Conservation (phyloP, 2,797 vertebrate species). For the Pagetopsis macropterus region DNA sequence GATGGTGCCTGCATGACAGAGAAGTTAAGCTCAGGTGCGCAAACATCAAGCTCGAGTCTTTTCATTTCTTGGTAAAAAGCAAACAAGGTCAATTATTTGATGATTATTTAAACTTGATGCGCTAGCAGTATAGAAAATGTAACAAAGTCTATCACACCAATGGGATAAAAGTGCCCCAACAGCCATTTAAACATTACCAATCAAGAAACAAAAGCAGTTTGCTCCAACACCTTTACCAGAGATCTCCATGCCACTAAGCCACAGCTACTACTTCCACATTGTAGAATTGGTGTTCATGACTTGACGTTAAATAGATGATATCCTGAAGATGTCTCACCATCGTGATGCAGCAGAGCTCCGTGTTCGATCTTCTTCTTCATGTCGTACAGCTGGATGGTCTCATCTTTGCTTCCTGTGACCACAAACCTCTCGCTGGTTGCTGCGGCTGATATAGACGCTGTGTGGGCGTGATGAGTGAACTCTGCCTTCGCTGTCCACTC, state of each 20-base stretch:
- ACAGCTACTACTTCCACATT: background rate
- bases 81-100: background rate
- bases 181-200: background rate
- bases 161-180: background rate
- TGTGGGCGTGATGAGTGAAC: slow-evolving; percentile 95
- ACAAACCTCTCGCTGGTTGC: slow-evolving; percentile 90
- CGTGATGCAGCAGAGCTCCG: slow-evolving; percentile 90
- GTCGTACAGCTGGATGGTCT: slow-evolving; percentile 95
- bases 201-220: no score
- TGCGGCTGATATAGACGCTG: slow-evolving; percentile 87
- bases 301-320: background rate
- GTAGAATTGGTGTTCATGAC: background rate
- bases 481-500: slow-evolving; percentile 86
- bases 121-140: background rate
- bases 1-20: slow-evolving; percentile 79
- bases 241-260: background rate
- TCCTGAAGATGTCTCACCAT: slow-evolving; percentile 79
- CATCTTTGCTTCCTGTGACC: slow-evolving; percentile 96
- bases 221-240: background rate
- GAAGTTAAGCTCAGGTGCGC: background rate
- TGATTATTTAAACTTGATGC: background rate
- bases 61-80: background rate
- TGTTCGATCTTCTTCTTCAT: slow-evolving; percentile 92
- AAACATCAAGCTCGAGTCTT: background rate
- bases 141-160: background rate